Conservation (phyloP, 2,113 vertebrate genomes). For the Mus spicilegus region DNA sequence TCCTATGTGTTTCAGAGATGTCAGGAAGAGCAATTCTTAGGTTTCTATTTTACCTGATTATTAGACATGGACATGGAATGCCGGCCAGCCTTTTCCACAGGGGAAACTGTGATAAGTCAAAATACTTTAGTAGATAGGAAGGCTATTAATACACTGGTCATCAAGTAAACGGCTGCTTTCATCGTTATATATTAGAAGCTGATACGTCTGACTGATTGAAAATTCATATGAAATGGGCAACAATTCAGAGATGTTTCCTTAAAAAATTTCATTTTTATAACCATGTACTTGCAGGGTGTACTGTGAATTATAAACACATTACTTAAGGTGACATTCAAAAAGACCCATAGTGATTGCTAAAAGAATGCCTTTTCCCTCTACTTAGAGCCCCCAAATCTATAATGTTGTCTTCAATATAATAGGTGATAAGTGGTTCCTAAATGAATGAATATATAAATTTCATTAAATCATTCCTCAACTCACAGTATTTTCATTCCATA, state of each 20-base stretch:
- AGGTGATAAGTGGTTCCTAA: neutral
- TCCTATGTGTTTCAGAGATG: neutral
- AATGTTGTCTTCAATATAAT: neutral
- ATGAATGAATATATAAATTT: constrained; percentile 40
- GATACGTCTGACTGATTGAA: neutral
- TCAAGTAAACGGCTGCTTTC: neutral
- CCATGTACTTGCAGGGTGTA: neutral
- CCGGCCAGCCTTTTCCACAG: neutral
- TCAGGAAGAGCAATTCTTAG: neutral
- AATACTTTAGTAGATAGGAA: neutral
- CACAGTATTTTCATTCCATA: neutral
- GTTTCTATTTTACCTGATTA: neutral
- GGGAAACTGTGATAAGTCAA: neutral
- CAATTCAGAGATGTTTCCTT: neutral
- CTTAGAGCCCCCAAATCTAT: neutral
- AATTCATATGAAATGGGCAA: neutral
- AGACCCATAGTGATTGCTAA: neutral
- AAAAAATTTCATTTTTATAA: constrained; percentile 15
- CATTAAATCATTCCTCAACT: neutral
- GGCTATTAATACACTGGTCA: neutral
- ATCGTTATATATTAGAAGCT: neutral
- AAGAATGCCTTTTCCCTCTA: neutral
- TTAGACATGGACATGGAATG: neutral
- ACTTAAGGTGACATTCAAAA: neutral
- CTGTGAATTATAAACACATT: constrained; percentile 32